Evolutionary conservation across 1,140 invertebrate genomes (phyloP), one percentile per base, ranked within the genome.

Genomic region (Adoxophyes honmai): DNA sequence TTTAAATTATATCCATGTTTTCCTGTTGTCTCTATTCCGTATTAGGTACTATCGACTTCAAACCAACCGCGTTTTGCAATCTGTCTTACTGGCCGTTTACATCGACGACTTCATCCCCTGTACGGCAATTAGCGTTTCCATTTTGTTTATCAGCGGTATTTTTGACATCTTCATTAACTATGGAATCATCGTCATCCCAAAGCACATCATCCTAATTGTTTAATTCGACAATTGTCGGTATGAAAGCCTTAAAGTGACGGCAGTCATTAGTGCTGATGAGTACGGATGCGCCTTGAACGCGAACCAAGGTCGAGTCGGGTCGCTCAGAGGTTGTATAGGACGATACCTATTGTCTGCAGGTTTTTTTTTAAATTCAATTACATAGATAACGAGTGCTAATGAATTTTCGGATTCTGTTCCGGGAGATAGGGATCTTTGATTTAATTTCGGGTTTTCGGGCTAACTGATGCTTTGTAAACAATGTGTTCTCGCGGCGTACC

Each of bases 261-360:
- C 36, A 39, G 54, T 56, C 36, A 55, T 35, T 55, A 37, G 18
- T 38, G 14, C 36, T 52, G 44, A 44, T 76, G 75, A 72, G 67
- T 71, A 61, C 79, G 81, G 79, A 81, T 81, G 66, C 61, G 64
- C 81, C 79, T 82, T 85, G 78, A 75, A 42, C 65, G 59, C 39
- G 15, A 63, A 35, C 58, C 75, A 83, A 83, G 82, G 82, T 81
- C 71, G 64, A 35, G 39, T 34, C 77, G 66, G 68, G 78, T 81
- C 76, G 76, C 54, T 61, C 65, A 74, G 73, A 81, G 80, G 82
- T 79, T 78, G 68, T 66, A 70, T 67, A 73, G 67, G 67, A 71
- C 70, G 64, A 65, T 68, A 70, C 69, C 68, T 75, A 79, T 66
- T 73, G 66, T 73, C 64, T 72, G 69, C 48, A 52, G 13, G 33